Conservation (phyloP, 35 echinoderm and acorn worm species). For the Anneissia japonica region DNA sequence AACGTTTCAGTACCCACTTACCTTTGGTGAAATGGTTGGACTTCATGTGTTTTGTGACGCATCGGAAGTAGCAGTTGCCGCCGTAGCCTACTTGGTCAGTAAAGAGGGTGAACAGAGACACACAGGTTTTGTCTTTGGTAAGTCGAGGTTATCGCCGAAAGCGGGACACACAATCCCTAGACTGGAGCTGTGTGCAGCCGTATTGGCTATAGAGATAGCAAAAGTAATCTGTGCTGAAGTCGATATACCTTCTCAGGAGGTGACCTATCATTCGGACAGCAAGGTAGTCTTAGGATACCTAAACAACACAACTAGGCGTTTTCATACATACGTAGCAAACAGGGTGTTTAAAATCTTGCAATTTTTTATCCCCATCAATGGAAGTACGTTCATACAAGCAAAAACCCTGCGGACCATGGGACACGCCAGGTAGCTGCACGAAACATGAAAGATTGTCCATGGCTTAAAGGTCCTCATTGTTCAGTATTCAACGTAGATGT, state of each 20-base stretch:
- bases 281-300: conserved; percentile 11
- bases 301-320: neutral
- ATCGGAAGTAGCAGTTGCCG: too few species aligned
- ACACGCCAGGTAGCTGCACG: neutral
- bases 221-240: neutral
- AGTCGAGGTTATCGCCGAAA: neutral
- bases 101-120: neutral
- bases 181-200: conserved; percentile 19
- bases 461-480: neutral
- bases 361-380: neutral
- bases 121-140: neutral
- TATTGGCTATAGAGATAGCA: neutral
- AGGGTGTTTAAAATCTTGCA: neutral
- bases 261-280: too few species aligned
- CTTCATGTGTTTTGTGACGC: neutral
- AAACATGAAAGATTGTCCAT: neutral
- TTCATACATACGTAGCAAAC: conserved; percentile 17
- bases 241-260: too few species aligned
- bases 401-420: neutral
- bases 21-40: neutral
- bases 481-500: neutral
- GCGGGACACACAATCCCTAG: neutral
- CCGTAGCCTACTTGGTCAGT: neutral
- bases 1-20: neutral
- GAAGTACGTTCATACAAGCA: conserved; percentile 2